These are phyloP conservation scores for Uloborus diversus DNA, from an alignment of 1,140 invertebrate genomes.

Conservation along the genomic window DNA sequence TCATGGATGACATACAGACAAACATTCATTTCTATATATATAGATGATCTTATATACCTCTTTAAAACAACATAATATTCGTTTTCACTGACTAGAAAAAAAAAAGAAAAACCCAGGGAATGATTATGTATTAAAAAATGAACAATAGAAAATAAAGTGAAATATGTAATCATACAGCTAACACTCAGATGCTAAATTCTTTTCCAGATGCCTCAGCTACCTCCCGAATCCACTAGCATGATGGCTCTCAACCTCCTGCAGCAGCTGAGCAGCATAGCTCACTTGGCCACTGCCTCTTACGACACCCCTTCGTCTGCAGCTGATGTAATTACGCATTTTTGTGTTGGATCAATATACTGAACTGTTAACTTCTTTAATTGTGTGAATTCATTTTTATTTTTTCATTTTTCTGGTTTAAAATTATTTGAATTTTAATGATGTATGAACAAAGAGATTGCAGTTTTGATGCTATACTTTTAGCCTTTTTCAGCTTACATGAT, in stretches of 20 bases:
- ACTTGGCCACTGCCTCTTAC: slow-evolving; percentile 65
- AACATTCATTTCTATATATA: too few species aligned
- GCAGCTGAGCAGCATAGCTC: slow-evolving; percentile 85
- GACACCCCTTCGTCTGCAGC: slow-evolving; percentile 53
- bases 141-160: too few species aligned
- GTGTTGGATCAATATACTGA: neutral
- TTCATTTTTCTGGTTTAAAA: neutral
- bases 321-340: slow-evolving; percentile 46
- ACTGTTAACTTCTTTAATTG: neutral
- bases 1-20: too few species aligned
- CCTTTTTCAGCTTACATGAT: neutral
- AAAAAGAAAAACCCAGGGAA: too few species aligned
- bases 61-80: too few species aligned
- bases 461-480: neutral
- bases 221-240: slow-evolving; percentile 89
- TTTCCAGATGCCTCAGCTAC: slow-evolving; percentile 79
- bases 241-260: slow-evolving; percentile 89
- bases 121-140: too few species aligned
- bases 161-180: too few species aligned
- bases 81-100: too few species aligned
- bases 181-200: too few species aligned
- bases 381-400: neutral
- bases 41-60: too few species aligned
- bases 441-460: neutral
- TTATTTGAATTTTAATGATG: neutral